phyloP scores from a whole-genome alignment of 2,113 vertebrate species.

The Hemichromis elongatus region DNA sequence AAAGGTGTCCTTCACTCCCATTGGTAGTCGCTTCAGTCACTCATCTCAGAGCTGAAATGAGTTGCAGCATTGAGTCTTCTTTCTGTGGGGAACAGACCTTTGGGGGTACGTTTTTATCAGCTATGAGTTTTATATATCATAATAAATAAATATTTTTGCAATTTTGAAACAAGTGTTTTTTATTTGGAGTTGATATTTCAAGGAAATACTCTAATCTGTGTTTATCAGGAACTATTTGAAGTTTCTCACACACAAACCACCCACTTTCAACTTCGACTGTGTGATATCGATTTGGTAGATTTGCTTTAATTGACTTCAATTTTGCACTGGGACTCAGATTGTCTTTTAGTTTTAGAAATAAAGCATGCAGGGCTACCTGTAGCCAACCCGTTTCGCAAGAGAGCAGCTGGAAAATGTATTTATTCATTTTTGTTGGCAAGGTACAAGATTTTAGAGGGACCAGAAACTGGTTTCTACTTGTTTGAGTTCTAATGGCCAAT shows the following conservation, averaged over 20 bases:
- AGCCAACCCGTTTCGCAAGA: neutral
- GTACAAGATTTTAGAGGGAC: neutral
- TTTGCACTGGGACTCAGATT: neutral
- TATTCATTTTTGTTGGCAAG: neutral
- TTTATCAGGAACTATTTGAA: neutral
- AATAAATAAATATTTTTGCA: neutral
- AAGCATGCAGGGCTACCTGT: neutral
- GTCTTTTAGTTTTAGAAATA: neutral
- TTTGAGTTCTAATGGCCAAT: neutral
- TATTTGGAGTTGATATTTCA: neutral
- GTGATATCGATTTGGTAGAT: fast-evolving
- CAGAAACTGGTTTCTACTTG: neutral
- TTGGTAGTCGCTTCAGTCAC: neutral
- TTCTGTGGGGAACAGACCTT: neutral
- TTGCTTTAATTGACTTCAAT: neutral
- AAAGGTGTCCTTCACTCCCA: neutral
- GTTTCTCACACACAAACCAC: neutral
- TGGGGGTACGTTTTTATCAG: neutral
- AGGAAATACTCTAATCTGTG: fast-evolving
- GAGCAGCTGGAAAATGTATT: neutral
- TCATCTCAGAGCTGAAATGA: neutral
- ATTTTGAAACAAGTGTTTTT: neutral
- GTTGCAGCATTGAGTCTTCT: neutral
- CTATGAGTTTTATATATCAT: neutral
- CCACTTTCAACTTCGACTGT: neutral